A percentile compares a stretch with the other conserved stretches of the same genome.
These are phyloP conservation scores for Notechis scutatus DNA, from an alignment of 2,113 vertebrate genomes.

Conservation along the genomic window DNA sequence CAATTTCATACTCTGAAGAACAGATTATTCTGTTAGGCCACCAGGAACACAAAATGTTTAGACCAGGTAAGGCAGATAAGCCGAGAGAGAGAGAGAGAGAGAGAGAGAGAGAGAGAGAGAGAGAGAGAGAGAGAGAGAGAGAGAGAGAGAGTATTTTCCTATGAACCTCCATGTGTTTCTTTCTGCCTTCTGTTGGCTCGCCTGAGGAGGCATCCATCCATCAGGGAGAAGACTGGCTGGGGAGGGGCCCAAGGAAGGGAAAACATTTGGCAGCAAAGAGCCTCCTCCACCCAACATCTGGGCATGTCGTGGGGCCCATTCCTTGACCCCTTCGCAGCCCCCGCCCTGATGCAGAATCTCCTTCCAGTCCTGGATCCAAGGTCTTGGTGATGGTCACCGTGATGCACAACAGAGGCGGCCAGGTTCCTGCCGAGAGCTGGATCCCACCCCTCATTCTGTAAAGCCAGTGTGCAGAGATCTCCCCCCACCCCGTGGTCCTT, in stretches of 20 bases:
- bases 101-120: background rate
- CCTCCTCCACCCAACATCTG: background rate
- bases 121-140: background rate
- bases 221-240: background rate
- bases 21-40: background rate
- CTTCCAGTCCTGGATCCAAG: background rate
- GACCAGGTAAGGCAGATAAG: background rate
- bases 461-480: background rate
- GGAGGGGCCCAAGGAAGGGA: background rate
- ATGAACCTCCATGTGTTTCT: background rate
- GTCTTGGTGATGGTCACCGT: background rate
- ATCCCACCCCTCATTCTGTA: background rate
- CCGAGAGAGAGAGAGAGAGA: background rate
- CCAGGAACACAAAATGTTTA: background rate
- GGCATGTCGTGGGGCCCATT: background rate
- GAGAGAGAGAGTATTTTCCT: background rate
- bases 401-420: background rate
- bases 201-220: background rate
- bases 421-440: background rate
- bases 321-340: background rate
- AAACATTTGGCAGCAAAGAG: background rate
- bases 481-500: too few relatives aligned
- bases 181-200: background rate
- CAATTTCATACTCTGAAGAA: background rate
- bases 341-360: background rate